These are phyloP conservation scores for Calonectris borealis DNA, from an alignment of 2,113 vertebrate species.

Conservation along the genomic window DNA sequence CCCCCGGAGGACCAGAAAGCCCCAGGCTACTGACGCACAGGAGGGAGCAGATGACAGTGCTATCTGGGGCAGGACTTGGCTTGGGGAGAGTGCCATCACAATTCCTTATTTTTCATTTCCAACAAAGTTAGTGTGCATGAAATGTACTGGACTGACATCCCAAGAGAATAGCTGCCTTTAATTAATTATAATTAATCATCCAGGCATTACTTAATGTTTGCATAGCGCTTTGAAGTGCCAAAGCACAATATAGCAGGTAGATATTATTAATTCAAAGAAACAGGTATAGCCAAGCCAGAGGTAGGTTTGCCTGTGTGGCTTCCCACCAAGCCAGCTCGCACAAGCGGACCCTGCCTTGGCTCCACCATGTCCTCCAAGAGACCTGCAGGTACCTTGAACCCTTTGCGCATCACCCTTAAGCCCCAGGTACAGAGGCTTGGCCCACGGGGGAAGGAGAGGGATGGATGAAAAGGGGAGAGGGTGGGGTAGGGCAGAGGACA, in stretches of 20 bases:
- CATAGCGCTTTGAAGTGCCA: slow-evolving; percentile 26
- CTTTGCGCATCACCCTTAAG: fast-evolving
- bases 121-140: neutral
- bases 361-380: neutral
- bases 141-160: slow-evolving; percentile 34
- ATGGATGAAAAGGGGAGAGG: neutral
- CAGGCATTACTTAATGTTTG: slow-evolving; percentile 64
- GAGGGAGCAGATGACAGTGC: slow-evolving; percentile 51
- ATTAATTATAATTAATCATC: slow-evolving; percentile 61
- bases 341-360: neutral
- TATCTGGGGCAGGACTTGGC: slow-evolving; percentile 59
- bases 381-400: neutral
- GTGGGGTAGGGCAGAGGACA: neutral
- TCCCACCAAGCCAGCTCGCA: neutral
- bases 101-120: slow-evolving; percentile 44
- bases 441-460: neutral
- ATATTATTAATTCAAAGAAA: neutral
- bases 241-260: neutral
- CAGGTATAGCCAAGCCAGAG: neutral
- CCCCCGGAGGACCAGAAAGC: slow-evolving; percentile 10
- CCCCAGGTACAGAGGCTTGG: neutral
- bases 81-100: slow-evolving; percentile 29
- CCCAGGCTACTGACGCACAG: slow-evolving; percentile 49
- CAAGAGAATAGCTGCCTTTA: slow-evolving; percentile 29
- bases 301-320: neutral